Base-by-base conservation (phyloP, 2,113 vertebrate genomes). In the Telmatochromis sp. region DNA sequence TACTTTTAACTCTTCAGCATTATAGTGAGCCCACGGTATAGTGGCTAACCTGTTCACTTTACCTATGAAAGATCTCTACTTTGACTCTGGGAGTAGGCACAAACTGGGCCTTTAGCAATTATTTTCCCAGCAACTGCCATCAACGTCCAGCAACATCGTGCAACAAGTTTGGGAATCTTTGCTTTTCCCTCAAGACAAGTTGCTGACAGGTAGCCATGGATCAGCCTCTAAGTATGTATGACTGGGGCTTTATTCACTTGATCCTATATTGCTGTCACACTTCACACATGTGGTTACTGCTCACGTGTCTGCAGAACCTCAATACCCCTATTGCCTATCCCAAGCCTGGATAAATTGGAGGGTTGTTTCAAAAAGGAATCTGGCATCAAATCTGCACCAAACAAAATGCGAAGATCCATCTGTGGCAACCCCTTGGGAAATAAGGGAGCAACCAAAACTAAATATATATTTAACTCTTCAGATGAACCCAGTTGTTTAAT, bases 381-480 rank as follows among this genome's bases (percentile, higher is more conserved):
- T 65, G 33, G 60, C 33, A 65, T 37, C 60, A 21, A 65, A 65
- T 65, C 33, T 65, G 33, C 33, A 37, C 60, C 60, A 65, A 65
- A 65, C 4, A 65, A 37, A 65, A 37, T n/a, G 19, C 4, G 4
- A 37, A 65, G 33, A 13, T 65, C 19, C 11, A 65, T 65, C 19
- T 65, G 33, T 65, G 33, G 60, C 0, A 0, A 65, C 6, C 60
- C 33, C 2, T 37, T 65, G 4, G 33, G 33, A 65, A 9, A 42
- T 70, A 70, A 42, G 63, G 7, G 35, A 42, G n/a, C n/a, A 70
- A 7, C 35, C 19, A 68, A 37, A 68, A 37, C 63, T 21, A 68
- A 68, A 37, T 68, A 65, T 37, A 8, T 68, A 60, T 21, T 68
- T 68, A 75, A 47, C 70, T 28, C 15, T 75, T 75, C 70, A 75